These are phyloP conservation scores for Pararge aegeria DNA, from an alignment of 1,140 invertebrate species.

Conservation along the genomic window DNA sequence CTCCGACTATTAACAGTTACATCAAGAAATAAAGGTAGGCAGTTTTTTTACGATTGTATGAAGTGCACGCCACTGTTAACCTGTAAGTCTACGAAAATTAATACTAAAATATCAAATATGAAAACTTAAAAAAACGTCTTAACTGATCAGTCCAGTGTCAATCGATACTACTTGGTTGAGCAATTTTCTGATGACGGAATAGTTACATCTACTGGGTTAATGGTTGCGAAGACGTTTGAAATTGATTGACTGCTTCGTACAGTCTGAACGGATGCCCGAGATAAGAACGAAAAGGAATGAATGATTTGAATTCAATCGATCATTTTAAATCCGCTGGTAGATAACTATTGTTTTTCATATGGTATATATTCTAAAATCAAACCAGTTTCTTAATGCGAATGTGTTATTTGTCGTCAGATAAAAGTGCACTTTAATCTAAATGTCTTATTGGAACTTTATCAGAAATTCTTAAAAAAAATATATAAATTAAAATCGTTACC, in stretches of 20 bases:
- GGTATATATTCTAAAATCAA: neutral
- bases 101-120: too few species aligned
- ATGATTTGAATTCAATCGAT: conserved; percentile 44
- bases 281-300: conserved; percentile 39
- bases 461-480: too few species aligned
- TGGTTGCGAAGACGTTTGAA: conserved; percentile 58
- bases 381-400: neutral
- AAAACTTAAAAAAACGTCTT: neutral
- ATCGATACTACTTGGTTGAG: neutral
- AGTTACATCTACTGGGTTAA: conserved; percentile 55
- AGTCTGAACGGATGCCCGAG: conserved; percentile 36
- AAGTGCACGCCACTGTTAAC: too few species aligned
- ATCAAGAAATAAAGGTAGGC: too few species aligned
- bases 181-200: conserved; percentile 43
- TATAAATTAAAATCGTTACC: too few species aligned
- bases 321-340: neutral
- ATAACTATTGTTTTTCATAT: conserved; percentile 7
- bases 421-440: too few species aligned
- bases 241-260: conserved; percentile 52
- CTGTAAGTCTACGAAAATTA: too few species aligned
- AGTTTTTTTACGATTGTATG: too few species aligned
- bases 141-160: neutral
- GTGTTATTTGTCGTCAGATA: too few species aligned
- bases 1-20: too few species aligned
- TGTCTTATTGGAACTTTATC: too few species aligned